A percentile compares a stretch with the other conserved stretches of the same genome.
phyloP scores from a whole-genome alignment of 30 jellyfish, hydroid and myxozoan species.

The Calvadosia cruxmelitensis region DNA sequence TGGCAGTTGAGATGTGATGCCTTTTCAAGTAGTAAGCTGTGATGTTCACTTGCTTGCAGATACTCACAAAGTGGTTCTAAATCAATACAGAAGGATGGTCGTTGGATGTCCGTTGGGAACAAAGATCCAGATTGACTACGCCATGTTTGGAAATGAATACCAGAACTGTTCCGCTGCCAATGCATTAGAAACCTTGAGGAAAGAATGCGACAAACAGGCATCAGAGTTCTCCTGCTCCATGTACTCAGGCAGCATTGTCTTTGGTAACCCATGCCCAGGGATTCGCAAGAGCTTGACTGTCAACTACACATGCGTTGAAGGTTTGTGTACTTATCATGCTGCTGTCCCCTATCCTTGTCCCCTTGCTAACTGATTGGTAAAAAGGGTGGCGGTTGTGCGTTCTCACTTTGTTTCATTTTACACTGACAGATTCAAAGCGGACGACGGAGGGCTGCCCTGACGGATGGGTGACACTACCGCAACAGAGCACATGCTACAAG shows the following conservation, averaged over 20 bases:
- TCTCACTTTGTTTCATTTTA: no score
- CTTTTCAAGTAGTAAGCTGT: neutral
- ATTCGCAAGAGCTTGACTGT: conserved; percentile 22
- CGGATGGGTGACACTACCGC: conserved; percentile 27
- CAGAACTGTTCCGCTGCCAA: conserved; percentile 3
- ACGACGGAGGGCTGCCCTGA: conserved; percentile 48
- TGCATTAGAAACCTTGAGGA: conserved; percentile 1
- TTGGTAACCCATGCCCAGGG: conserved; percentile 16
- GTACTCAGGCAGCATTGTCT: conserved; percentile 8
- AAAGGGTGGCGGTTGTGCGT: no score
- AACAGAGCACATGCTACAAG: conserved; percentile 47
- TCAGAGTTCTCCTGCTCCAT: conserved; percentile 13
- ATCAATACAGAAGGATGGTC: conserved; percentile 20
- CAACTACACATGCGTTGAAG: conserved; percentile 52
- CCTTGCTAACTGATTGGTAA: no score
- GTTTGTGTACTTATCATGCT: conserved; percentile 8
- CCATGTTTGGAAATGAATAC: conserved; percentile 31
- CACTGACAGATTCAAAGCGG: no score
- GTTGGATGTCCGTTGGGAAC: conserved; percentile 73
- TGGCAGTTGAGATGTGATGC: no score
- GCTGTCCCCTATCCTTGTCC: no score
- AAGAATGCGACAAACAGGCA: conserved; percentile 5
- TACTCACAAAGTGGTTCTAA: neutral
- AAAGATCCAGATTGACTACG: conserved; percentile 21
- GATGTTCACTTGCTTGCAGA: neutral